Base-by-base conservation (phyloP, 2,113 vertebrate species). In the Ptyas mucosa region DNA sequence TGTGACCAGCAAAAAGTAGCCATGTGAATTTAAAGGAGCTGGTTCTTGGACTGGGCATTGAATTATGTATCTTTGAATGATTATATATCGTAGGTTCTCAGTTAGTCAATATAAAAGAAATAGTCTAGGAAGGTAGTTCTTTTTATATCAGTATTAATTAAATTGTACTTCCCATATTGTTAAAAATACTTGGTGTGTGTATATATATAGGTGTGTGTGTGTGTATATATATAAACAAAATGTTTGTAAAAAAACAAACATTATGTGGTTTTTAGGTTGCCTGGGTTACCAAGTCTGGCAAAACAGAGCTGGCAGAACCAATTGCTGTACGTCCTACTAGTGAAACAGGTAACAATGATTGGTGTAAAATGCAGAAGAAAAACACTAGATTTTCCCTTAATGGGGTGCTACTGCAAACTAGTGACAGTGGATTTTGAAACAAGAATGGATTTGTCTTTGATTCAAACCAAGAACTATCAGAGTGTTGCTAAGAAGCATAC, bases 251-350 rank as follows among this genome's bases (percentile, higher is more conserved):
- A 87, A 43, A 7, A 0, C 51, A 39, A 3, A 24, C 1, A 24
- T 49, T 85, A 15, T 51, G 34, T 69, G 93, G 9, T 91, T 24
- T 89, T 4, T 92, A 99, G 99, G 99, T 99, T 96, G 99, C 99
- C 69, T 99, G 99, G 99, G 99, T 99, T 69, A 99, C 99, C 24
- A 98, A 98, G 92, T 99, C 99, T n/a, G 99, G 99, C 88, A 99
- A 99, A 96, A 99, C 99, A 0, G 99, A 99, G 90, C 95, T 99
- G 96, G 98, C 99, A 15, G 99, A 99, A 96, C 99, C 99, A 2
- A 99, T 99, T 57, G 99, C 99, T 92, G 96, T 99, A 91, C 98
- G 99, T 95, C 99, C 99, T 92, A 99, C 99, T 51, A 99, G 99
- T 97, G 99, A 99, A 97, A 99, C 99, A 96, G 99, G 99, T 99